These are phyloP conservation scores for Zaprionus gabonicus DNA, from an alignment of 1,140 invertebrate genomes.

Conservation along the genomic window DNA sequence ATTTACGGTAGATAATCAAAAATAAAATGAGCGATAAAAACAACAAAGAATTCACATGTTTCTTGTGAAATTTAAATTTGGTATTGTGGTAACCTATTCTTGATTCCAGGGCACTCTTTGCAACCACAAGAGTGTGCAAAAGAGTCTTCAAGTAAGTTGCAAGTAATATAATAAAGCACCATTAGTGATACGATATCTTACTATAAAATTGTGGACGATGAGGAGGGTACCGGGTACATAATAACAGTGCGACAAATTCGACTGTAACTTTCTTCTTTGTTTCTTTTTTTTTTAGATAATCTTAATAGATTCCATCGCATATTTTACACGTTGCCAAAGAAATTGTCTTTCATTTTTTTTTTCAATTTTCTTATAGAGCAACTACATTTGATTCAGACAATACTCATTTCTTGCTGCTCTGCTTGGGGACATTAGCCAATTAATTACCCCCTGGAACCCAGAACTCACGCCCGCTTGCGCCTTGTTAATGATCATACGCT, in stretches of 20 bases:
- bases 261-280: too few relatives aligned
- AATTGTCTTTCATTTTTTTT: neutral
- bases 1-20: conserved; percentile 83
- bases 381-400: neutral
- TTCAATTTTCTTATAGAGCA: neutral
- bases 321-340: neutral
- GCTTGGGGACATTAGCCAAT: conserved; percentile 53
- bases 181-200: too few relatives aligned
- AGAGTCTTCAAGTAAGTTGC: too few relatives aligned
- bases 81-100: too few relatives aligned
- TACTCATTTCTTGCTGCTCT: conserved; percentile 3
- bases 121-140: too few relatives aligned
- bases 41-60: neutral
- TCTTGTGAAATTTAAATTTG: neutral
- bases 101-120: too few relatives aligned
- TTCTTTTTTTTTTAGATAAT: too few relatives aligned
- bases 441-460: conserved; percentile 46
- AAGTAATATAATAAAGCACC: too few relatives aligned
- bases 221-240: too few relatives aligned
- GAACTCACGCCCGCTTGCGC: conserved; percentile 37
- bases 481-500: conserved; percentile 23
- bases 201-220: too few relatives aligned
- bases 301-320: too few relatives aligned
- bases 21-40: conserved; percentile 62
- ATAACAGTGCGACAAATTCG: too few relatives aligned